A percentile compares a stretch with the other conserved stretches of the same genome.
phyloP scores from a whole-genome alignment of 2,797 vertebrate species.

The Enteromius unitaeniatus region DNA sequence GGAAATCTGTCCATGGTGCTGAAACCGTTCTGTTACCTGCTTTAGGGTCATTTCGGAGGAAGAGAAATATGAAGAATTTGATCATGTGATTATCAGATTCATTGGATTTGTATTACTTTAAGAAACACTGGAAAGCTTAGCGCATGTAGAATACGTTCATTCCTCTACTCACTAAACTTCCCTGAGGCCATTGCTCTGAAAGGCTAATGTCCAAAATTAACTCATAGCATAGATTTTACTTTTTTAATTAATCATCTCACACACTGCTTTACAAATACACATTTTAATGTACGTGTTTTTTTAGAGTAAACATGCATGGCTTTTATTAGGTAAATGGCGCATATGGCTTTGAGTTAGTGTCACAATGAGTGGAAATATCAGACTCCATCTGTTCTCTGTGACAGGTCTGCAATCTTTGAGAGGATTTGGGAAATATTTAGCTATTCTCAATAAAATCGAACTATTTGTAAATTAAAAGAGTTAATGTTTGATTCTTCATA shows the following conservation, averaged over 20 bases:
- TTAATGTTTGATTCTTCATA: background rate
- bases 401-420: background rate
- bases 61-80: background rate
- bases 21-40: background rate
- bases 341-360: background rate
- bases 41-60: background rate
- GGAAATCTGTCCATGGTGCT: conserved; percentile 32
- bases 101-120: background rate
- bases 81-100: no score
- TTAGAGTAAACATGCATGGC: background rate
- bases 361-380: conserved; percentile 13
- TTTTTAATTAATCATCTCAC: conserved; percentile 69
- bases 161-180: conserved; percentile 63
- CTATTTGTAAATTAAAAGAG: background rate
- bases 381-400: background rate
- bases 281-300: background rate
- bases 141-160: background rate
- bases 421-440: background rate
- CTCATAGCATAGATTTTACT: conserved; percentile 74
- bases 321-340: background rate
- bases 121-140: background rate
- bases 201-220: conserved; percentile 71
- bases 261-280: conserved; percentile 22
- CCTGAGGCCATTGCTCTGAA: conserved; percentile 72
- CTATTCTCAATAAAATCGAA: background rate